Base-by-base conservation (phyloP, 2,113 vertebrate genomes). In the Taxidea taxus region DNA sequence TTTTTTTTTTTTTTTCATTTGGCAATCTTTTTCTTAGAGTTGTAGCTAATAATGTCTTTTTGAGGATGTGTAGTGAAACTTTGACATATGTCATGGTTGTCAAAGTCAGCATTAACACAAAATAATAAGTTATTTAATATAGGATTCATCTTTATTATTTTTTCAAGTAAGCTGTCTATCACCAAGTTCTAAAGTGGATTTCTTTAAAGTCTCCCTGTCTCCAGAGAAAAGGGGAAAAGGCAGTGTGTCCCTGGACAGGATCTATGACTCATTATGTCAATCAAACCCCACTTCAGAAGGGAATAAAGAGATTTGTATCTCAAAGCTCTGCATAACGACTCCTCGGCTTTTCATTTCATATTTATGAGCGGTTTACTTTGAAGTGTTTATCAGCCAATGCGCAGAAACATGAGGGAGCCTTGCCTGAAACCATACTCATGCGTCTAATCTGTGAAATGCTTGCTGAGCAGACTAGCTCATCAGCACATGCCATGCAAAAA, bases 301-400 rank as follows among this genome's bases (percentile, higher is more conserved):
- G 99, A 99, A 99, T 99, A 99, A 99, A 99, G 98, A 99, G 98
- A 99, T 99, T 99, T 99, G 98, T 99, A 99, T 99, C 99, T 99
- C 98, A 99, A 99, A 99, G 99, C 98, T 98, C 98, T 98, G 98
- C 98, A 98, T 99, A 99, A 99, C 98, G 98, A 99, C 99, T 99
- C 99, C 98, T 98, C 96, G 51, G 98, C 98, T 99, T 99, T 99
- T 99, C 98, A 99, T 99, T 99, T 99, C 98, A 99, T 99, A 99
- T 99, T 99, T 99, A 99, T 99, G 99, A 99, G 98, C 98, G 98
- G 98, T 98, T 99, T 99, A 99, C 99, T 99, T 99, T 99, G 99
- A 99, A 99, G 99, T 99, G 99, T 99, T 99, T 99, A 99, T 99
- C 99, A 99, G 99, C 99, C 98, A 99, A 98, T 99, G 98, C 97